Evolutionary conservation across 2,113 vertebrate species (phyloP).

Genomic region (Turdus rufiventris): DNA sequence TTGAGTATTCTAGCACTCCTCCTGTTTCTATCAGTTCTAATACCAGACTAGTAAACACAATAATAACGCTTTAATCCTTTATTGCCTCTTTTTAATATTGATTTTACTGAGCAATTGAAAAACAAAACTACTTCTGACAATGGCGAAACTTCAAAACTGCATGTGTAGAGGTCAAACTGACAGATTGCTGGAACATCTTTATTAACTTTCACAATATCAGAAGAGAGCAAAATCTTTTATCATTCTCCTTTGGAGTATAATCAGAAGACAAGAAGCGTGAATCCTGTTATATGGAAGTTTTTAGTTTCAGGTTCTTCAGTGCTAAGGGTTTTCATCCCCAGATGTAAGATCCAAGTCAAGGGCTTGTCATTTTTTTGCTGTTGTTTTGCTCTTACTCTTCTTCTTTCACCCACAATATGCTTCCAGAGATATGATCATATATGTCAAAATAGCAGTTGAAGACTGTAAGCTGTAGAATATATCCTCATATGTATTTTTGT

Average conservation of each 20-base stretch:
- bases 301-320: background rate
- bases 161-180: background rate
- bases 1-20: background rate
- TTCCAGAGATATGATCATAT: background rate
- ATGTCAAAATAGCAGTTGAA: background rate
- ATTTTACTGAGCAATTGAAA: background rate
- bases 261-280: background rate
- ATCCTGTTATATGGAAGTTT: background rate
- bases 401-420: background rate
- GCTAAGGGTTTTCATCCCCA: background rate
- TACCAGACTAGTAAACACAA: background rate
- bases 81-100: background rate
- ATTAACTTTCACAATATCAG: background rate
- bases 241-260: background rate
- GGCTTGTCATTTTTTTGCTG: background rate
- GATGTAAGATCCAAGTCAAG: background rate
- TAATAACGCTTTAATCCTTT: background rate
- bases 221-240: background rate
- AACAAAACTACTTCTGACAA: background rate
- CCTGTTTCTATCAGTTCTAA: background rate
- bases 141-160: background rate
- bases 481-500: background rate
- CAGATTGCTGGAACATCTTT: background rate
- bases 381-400: background rate
- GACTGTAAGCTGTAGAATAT: background rate